A percentile compares a stretch with the other conserved stretches of the same genome.
Evolutionary conservation across 2,113 vertebrate species (phyloP).

Genomic region (Polypterus senegalus): DNA sequence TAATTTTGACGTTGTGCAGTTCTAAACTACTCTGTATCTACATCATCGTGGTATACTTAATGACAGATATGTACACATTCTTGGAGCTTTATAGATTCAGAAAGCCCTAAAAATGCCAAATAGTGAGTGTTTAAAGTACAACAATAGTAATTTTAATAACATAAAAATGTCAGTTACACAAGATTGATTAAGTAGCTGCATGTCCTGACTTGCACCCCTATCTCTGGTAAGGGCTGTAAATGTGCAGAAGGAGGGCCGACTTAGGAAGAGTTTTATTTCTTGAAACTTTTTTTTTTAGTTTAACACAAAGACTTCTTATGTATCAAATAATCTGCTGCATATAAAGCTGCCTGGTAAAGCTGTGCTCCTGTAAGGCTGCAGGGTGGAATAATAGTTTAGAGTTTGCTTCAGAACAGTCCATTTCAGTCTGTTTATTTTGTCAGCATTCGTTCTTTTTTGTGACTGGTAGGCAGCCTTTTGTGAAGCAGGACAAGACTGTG

Average conservation of each 20-base stretch:
- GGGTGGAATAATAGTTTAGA: slow-evolving; percentile 27
- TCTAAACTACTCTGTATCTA: no score
- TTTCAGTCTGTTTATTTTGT: slow-evolving; percentile 12
- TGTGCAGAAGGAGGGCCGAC: slow-evolving; percentile 34
- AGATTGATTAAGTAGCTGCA: slow-evolving; percentile 75
- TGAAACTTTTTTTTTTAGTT: slow-evolving; percentile 41
- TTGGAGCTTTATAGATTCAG: no score
- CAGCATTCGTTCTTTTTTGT: slow-evolving; percentile 35
- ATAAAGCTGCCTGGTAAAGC: slow-evolving; percentile 1
- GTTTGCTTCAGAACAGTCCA: slow-evolving; percentile 21
- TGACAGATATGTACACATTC: no score
- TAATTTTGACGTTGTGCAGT: no score
- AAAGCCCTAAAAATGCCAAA: slow-evolving; percentile 46
- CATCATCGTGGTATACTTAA: no score
- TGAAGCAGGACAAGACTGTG: slow-evolving; percentile 34
- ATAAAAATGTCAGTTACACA: slow-evolving; percentile 72
- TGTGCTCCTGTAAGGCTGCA: slow-evolving; percentile 6
- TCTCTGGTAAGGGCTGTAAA: slow-evolving; percentile 47
- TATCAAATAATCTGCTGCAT: slow-evolving; percentile 20
- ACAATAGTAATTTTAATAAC: slow-evolving; percentile 60
- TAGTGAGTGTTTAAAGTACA: slow-evolving; percentile 54
- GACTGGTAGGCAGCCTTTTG: slow-evolving; percentile 36
- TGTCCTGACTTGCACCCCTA: slow-evolving; percentile 59
- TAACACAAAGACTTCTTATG: slow-evolving; percentile 45
- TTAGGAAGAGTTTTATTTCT: slow-evolving; percentile 39